Conservation (phyloP, 2,797 vertebrate genomes). For the Squalus acanthias region DNA sequence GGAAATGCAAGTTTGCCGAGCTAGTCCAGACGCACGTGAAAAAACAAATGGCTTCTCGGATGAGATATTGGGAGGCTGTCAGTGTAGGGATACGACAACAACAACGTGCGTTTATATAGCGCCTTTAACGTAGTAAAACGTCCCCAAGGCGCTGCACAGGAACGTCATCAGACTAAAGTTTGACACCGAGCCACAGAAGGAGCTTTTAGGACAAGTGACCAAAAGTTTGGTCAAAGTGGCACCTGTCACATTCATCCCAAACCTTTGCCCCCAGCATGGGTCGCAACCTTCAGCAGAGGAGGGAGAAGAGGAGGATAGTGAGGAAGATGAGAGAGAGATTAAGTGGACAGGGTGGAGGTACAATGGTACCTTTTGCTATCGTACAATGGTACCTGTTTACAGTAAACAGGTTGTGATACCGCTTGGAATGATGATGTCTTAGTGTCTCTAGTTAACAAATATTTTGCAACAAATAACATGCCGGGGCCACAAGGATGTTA, state of each 20-base stretch:
- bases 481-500: neutral
- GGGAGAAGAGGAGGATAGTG: neutral
- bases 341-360: neutral
- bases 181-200: neutral
- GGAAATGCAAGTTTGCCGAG: neutral
- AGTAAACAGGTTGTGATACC: neutral
- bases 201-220: too few relatives aligned
- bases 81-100: neutral
- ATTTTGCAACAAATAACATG: conserved; percentile 3
- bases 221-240: neutral
- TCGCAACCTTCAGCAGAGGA: neutral
- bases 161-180: neutral
- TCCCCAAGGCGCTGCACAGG: neutral
- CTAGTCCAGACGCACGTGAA: neutral
- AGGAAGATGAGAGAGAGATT: neutral
- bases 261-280: neutral
- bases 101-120: neutral
- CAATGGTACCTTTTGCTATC: too few relatives aligned
- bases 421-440: neutral
- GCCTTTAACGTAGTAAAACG: neutral
- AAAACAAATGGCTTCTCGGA: neutral
- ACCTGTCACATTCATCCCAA: neutral
- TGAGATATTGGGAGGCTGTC: neutral
- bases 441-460: neutral
- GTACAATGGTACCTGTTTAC: neutral